Evolutionary conservation across 2,113 vertebrate species (phyloP).

Genomic region (Peromyscus polionotus): DNA sequence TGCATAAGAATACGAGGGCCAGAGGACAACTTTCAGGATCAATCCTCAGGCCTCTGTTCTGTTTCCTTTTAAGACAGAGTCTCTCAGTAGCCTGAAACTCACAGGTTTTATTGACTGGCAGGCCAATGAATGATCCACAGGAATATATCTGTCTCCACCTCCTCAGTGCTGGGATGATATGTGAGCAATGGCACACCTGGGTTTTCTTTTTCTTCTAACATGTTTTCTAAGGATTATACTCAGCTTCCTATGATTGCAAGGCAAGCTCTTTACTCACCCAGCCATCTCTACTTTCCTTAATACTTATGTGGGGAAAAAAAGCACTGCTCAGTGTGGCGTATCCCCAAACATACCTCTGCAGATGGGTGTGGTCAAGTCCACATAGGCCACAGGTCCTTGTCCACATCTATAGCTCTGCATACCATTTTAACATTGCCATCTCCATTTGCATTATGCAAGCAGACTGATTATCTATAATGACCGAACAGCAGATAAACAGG

Average conservation of each 20-base stretch:
- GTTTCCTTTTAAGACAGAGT: background rate
- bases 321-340: background rate
- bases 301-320: background rate
- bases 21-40: background rate
- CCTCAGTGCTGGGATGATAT: too few species aligned
- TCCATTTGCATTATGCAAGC: too few species aligned
- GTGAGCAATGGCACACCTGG: background rate
- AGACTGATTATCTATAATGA: background rate
- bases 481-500: background rate
- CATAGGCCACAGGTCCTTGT: too few species aligned
- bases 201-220: background rate
- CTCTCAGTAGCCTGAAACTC: background rate
- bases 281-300: background rate
- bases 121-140: background rate
- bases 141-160: background rate
- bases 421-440: background rate
- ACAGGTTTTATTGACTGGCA: too few species aligned
- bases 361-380: background rate
- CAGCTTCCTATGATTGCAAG: background rate
- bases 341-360: fast-evolving
- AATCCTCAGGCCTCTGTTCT: background rate
- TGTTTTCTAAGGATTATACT: background rate
- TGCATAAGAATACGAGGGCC: too few species aligned
- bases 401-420: too few species aligned
- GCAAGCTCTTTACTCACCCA: background rate